phyloP scores from a whole-genome alignment of 2,888 invertebrate genomes.

The Cremastobaeus sp. region DNA sequence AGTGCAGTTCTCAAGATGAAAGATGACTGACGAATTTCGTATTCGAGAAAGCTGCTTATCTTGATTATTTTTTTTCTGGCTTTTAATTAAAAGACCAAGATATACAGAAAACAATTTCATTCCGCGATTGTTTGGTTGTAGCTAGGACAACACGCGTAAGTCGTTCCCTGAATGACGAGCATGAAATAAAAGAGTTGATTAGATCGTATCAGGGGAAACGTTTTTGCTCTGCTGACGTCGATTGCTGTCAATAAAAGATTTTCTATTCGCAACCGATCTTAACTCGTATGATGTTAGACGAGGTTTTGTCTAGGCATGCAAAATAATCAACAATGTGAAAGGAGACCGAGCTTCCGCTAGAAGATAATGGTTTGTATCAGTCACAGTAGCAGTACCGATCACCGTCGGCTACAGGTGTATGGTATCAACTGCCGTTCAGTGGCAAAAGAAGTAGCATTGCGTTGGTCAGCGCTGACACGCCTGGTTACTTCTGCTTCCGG shows the following conservation, averaged over 20 bases:
- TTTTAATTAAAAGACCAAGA: too few species aligned
- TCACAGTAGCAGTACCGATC: constrained; percentile 65
- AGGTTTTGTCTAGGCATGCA: neutral
- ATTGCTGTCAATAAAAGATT: neutral
- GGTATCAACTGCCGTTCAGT: constrained; percentile 60
- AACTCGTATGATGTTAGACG: neutral
- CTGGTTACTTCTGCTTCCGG: constrained; percentile 73
- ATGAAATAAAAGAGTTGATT: too few species aligned
- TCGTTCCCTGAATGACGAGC: too few species aligned
- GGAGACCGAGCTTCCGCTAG: constrained; percentile 60
- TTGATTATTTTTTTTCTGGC: too few species aligned
- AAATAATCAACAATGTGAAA: constrained; percentile 38
- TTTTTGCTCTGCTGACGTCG: too few species aligned
- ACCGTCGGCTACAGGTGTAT: constrained; percentile 68
- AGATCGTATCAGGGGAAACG: too few species aligned
- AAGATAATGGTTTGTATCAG: constrained; percentile 64
- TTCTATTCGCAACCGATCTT: neutral
- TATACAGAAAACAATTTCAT: too few species aligned
- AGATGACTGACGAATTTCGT: constrained; percentile 37
- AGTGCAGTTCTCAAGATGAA: constrained; percentile 48
- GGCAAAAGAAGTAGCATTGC: constrained; percentile 72
- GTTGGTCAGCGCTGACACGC: constrained; percentile 76
- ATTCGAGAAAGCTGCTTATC: constrained; percentile 17
- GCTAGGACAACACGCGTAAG: too few species aligned
- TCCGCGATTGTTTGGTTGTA: too few species aligned